Evolutionary conservation across 1,140 invertebrate genomes (phyloP), one percentile per base, ranked within the genome.

Genomic region (Prorops nasuta): DNA sequence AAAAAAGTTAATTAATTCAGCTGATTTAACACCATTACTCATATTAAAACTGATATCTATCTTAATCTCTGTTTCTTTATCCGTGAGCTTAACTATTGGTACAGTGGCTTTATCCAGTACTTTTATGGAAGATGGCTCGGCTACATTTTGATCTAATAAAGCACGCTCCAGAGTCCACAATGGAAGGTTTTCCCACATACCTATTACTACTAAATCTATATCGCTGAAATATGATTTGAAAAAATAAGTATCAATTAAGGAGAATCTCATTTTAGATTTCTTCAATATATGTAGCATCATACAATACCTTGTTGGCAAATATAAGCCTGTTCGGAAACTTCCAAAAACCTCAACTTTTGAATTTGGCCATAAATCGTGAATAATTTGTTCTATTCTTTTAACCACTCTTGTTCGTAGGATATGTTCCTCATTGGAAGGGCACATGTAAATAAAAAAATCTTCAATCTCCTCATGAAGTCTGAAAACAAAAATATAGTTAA

Each of bases 11-110:
- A 99, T 98, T 38, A 98, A 84, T 75, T 95, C 90, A 2, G 94
- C 96, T 66, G 94, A 96, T 80, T 92, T 92, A 12, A 96, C 89
- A 31, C 94, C 94, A 76, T 92, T 96, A 67, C 85, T 91, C 91
- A 96, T 96, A 75, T 98, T 98, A 80, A 98, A 98, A 66, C 94
- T 97, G 68, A 99, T 98, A 79, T 99, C 96, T 58, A 98, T 92
- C 74, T 86, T 86, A 39, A 98, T 90, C 56, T 96, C 92, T 28
- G 94, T 96, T 70, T 89, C 86, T 54, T 87, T 87, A 78, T 99
- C 96, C n/a, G 91, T 96, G 66, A 98, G 81, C 81, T 98, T 98
- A 21, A 98, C 90, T 63, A 98, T 98, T 58, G 96, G 96, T 59
- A 98, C 95, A 17, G 94, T 94, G 48, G 96, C 96, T 80, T 95